Percentiles rank a stretch among this genome's conserved stretches.
Conservation (phyloP, 2,113 vertebrate genomes). For the Tretioscincus oriximinensis region DNA sequence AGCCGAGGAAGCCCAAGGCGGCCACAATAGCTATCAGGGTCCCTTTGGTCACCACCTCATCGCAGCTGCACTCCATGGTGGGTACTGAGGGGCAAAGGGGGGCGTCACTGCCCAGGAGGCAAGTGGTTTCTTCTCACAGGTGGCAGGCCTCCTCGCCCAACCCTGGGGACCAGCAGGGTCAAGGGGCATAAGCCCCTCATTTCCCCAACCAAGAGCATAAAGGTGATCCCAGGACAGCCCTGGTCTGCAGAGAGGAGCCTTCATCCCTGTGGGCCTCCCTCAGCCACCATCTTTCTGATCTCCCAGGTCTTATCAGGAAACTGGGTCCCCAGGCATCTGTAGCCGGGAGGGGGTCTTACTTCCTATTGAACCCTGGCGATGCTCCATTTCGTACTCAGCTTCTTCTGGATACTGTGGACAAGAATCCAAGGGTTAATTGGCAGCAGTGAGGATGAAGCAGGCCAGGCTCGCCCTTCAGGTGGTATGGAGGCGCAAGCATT, state of each 20-base stretch:
- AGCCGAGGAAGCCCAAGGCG: slow-evolving; percentile 1
- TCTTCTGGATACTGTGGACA: slow-evolving; percentile 13
- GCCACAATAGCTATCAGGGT: slow-evolving; percentile 7
- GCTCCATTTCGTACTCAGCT: accelerated
- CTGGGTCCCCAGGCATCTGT: too few relatives aligned
- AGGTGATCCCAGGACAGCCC: too few relatives aligned
- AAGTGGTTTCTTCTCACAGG: neutral
- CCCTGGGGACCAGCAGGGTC: neutral
- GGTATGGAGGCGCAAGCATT: too few relatives aligned
- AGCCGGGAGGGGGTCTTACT: neutral
- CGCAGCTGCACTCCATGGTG: neutral
- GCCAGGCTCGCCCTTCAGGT: too few relatives aligned
- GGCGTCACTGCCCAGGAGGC: neutral
- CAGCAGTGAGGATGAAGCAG: neutral
- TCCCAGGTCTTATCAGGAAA: too few relatives aligned
- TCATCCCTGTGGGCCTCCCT: neutral
- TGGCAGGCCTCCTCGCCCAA: too few relatives aligned
- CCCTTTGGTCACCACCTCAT: neutral
- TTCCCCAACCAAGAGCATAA: neutral
- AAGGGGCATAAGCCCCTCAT: too few relatives aligned
- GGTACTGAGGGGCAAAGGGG: neutral
- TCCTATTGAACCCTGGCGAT: neutral
- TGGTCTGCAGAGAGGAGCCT: neutral
- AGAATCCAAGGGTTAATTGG: neutral
- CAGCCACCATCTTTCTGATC: neutral